Evolutionary conservation across 2,888 invertebrate species (phyloP), one percentile per base, ranked within the genome.

Genomic region (Pycnomerus fuliginosus): DNA sequence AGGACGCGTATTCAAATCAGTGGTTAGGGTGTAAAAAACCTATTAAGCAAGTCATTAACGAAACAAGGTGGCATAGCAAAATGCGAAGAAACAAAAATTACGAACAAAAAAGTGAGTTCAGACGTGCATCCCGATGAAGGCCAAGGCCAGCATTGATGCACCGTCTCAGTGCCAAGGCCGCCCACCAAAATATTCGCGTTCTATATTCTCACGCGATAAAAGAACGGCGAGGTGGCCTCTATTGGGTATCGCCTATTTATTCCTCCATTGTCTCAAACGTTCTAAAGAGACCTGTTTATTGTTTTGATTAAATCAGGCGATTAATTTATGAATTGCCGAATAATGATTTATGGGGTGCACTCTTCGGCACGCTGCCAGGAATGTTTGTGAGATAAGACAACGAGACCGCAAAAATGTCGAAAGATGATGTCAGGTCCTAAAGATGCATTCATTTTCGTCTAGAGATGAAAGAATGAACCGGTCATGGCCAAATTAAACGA

Each of bases 121-220:
- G 47, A 42, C 42, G 28, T 64, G 64, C 67, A 65, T 64, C 62
- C 61, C 64, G 65, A 62, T 66, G 66, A 68, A 68, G 67, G 66
- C 65, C 65, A 68, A 68, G 65, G 67, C 53, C 55, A 60, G 51
- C 56, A 4, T 4, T 53, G 59, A 60, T 65, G 65, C 65, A 63
- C 54, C 52, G 44, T 52, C 58, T 52, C 59, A 50, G 41, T 59
- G 62, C 61, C 64, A 64, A 64, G 65, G 62, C 49, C 63, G 58
- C 48, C 55, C 38, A 46, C 56, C 45, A 42, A 53, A 56, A 56
- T 53, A 42, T 38, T 44, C 39, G 44, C 47, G 40, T 31, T 38
- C 50, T 29, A 28, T 30, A 33, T 47, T 49, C 50, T 43, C 49
- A 49, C 42, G 39, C 39, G 30, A 40, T 28, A 25, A 35, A 43